phyloP scores from a whole-genome alignment of 2,797 vertebrate species.

The Nyctibius grandis region DNA sequence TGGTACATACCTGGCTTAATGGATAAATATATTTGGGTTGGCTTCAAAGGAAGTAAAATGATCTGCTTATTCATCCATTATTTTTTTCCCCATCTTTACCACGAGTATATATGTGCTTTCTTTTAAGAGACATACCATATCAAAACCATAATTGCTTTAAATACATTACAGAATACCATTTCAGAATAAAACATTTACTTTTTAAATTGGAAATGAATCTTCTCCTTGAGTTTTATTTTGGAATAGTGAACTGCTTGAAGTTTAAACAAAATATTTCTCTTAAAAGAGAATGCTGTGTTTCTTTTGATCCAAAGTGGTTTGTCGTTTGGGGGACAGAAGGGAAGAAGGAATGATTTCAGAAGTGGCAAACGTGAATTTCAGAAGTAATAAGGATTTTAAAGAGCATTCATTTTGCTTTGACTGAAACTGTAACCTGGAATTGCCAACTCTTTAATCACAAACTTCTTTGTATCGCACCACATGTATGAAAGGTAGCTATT shows the following conservation, averaged over 20 bases:
- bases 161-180: not conserved
- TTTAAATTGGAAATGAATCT: not conserved
- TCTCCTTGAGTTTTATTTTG: not conserved
- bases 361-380: not conserved
- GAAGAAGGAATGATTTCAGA: not conserved
- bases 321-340: not conserved
- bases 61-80: not conserved
- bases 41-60: not conserved
- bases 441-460: not conserved
- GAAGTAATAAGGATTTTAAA: not conserved
- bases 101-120: not conserved
- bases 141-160: not conserved
- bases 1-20: not conserved
- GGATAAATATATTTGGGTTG: not conserved
- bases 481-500: not conserved
- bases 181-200: not conserved
- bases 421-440: not conserved
- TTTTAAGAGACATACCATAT: not conserved
- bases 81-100: not conserved
- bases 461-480: accelerated
- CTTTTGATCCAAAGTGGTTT: not conserved
- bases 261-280: not conserved
- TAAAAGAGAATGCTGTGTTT: not conserved
- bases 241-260: not conserved
- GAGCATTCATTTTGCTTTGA: not conserved